Evolutionary conservation across 1,140 invertebrate genomes (phyloP).

Genomic region (Artemia franciscana): DNA sequence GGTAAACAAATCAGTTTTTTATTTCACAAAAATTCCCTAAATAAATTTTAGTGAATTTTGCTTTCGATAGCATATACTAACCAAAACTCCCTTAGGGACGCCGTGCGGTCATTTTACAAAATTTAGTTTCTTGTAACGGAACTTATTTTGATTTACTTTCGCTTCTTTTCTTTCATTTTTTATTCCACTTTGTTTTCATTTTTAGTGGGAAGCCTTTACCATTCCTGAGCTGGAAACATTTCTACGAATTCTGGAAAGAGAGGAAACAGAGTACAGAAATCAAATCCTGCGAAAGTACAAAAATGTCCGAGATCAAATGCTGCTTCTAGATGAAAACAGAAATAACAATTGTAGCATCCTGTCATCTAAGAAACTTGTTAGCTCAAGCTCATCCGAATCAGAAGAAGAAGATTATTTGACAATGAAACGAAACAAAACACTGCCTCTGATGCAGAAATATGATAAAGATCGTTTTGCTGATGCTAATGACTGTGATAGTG

Average conservation of each 20-base stretch:
- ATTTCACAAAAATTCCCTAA: no score
- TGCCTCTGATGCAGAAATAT: neutral
- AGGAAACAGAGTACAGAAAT: constrained; percentile 29
- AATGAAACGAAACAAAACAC: neutral
- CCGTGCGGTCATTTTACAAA: no score
- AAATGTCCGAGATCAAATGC: neutral
- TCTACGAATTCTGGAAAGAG: constrained; percentile 28
- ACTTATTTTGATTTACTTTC: no score
- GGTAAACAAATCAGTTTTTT: no score
- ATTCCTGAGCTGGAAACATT: constrained; percentile 32
- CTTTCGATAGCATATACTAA: no score
- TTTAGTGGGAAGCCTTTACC: constrained; percentile 33
- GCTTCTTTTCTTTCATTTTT: no score
- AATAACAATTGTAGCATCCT: neutral
- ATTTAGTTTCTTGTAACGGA: no score
- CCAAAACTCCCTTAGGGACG: no score
- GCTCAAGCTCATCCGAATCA: neutral
- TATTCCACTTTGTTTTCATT: constrained; percentile 11
- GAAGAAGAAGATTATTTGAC: neutral
- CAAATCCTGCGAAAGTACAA: constrained; percentile 28
- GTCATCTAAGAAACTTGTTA: neutral
- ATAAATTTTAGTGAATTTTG: no score
- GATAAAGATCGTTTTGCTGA: neutral
- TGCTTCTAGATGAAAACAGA: neutral
- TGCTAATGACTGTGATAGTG: neutral